These are phyloP conservation scores for Homalodisca vitripennis DNA, from an alignment of 1,140 invertebrate species.

Conservation along the genomic window DNA sequence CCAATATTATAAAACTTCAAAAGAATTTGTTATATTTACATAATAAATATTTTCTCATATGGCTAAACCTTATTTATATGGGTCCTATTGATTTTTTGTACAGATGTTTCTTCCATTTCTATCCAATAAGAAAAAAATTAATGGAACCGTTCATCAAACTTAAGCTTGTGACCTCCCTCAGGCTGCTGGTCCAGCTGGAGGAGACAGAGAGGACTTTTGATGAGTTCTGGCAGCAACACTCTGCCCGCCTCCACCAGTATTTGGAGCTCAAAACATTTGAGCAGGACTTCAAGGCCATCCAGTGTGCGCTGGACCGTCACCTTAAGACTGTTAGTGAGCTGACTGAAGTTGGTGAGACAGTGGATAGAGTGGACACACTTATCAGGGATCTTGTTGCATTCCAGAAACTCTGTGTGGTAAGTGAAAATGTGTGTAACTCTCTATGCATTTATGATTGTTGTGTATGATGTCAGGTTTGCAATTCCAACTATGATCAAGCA, in stretches of 20 bases:
- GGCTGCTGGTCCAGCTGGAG: constrained; percentile 89
- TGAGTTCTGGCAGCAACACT: constrained; percentile 90
- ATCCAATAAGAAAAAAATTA: background rate
- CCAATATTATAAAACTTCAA: too few relatives aligned
- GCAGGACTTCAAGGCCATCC: constrained; percentile 80
- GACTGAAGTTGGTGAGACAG: constrained; percentile 84
- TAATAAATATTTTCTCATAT: too few relatives aligned
- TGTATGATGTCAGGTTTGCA: too few relatives aligned
- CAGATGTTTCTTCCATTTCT: too few relatives aligned
- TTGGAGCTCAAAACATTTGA: constrained; percentile 87
- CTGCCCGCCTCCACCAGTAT: constrained; percentile 83
- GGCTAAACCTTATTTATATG: too few relatives aligned
- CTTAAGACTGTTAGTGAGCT: constrained; percentile 74
- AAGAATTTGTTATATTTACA: too few relatives aligned
- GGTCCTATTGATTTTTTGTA: too few relatives aligned
- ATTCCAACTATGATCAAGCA: too few relatives aligned
- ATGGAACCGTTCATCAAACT: background rate
- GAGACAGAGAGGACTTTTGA: constrained; percentile 94
- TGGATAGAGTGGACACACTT: constrained; percentile 71
- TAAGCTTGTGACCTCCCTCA: constrained; percentile 48
- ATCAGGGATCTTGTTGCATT: constrained; percentile 75
- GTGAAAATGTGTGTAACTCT: constrained; percentile 38
- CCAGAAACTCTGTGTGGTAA: constrained; percentile 70
- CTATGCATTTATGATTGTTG: too few relatives aligned
- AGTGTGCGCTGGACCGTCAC: constrained; percentile 68